phyloP scores from a whole-genome alignment of 2,797 vertebrate species.

The Hypotaenidia philippensis region DNA sequence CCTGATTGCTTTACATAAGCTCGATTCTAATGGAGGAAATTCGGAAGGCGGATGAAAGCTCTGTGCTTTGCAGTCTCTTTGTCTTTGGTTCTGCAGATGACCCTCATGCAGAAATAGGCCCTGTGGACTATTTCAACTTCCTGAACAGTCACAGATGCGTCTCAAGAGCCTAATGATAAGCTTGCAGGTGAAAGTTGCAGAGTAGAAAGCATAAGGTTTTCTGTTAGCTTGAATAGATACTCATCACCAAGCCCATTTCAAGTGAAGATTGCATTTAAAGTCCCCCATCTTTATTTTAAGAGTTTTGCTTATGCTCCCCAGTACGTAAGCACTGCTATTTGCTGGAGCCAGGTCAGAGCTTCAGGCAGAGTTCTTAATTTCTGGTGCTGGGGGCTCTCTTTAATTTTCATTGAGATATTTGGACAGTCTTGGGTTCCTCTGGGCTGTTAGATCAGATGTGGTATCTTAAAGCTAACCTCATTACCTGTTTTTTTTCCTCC shows the following conservation, averaged over 20 bases:
- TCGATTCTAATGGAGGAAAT: background rate
- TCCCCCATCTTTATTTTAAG: background rate
- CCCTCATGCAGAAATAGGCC: background rate
- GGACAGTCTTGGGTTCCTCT: conserved; percentile 20
- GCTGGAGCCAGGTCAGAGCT: background rate
- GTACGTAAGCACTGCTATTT: background rate
- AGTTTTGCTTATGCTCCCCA: background rate
- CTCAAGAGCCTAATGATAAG: background rate
- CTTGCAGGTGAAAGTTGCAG: background rate
- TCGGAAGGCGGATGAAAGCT: background rate
- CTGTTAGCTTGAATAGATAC: background rate
- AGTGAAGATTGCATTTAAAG: background rate
- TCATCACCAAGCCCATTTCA: background rate
- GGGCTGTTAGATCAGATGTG: conserved; percentile 25
- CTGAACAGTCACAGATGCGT: background rate
- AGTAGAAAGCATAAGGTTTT: background rate
- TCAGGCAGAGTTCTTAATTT: background rate
- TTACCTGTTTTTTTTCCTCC: background rate
- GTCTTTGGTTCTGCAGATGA: background rate
- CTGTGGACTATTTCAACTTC: background rate
- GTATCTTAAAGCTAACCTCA: conserved; percentile 30
- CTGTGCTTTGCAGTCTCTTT: background rate
- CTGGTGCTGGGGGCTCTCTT: background rate
- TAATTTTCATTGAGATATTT: conserved; percentile 24
- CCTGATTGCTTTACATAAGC: background rate